Conservation (phyloP, 2,113 vertebrate genomes). For the Chamaetylas fuelleborni region DNA sequence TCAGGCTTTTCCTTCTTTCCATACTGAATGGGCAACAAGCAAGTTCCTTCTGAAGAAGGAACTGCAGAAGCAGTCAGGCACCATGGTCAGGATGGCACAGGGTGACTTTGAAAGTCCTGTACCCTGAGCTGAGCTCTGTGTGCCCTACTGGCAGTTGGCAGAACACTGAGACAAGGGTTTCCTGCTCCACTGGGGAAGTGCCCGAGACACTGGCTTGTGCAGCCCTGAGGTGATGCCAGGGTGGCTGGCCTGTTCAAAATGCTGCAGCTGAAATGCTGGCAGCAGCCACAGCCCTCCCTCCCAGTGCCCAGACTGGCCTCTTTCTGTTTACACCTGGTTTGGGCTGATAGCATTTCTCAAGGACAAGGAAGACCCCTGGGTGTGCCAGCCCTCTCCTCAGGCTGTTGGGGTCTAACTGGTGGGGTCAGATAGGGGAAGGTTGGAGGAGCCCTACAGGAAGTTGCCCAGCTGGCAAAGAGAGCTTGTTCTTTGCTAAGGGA, state of each 20-base stretch:
- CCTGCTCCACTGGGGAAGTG: fast-evolving
- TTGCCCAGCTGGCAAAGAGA: not conserved
- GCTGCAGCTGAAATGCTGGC: not conserved
- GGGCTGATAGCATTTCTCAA: not conserved
- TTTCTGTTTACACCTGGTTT: not conserved
- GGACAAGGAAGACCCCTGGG: not conserved
- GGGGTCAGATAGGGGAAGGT: not conserved
- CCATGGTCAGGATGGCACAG: not conserved
- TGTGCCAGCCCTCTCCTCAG: not conserved
- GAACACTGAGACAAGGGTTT: not conserved
- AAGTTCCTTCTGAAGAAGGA: not conserved
- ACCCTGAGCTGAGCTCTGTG: not conserved
- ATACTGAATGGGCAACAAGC: not conserved
- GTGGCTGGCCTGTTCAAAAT: not conserved
- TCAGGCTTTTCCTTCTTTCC: not conserved
- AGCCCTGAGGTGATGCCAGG: not conserved
- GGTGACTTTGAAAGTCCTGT: not conserved
- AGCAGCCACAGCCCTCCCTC: not conserved
- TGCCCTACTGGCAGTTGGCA: not conserved
- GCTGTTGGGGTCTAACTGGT: not conserved
- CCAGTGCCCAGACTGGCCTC: fast-evolving
- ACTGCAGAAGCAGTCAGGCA: fast-evolving
- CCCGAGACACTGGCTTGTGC: fast-evolving
- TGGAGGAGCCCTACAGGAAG: not conserved
- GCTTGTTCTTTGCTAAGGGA: not conserved